Evolutionary conservation across 2,888 invertebrate genomes (phyloP).

Genomic region (Nephrotoma flavescens): DNA sequence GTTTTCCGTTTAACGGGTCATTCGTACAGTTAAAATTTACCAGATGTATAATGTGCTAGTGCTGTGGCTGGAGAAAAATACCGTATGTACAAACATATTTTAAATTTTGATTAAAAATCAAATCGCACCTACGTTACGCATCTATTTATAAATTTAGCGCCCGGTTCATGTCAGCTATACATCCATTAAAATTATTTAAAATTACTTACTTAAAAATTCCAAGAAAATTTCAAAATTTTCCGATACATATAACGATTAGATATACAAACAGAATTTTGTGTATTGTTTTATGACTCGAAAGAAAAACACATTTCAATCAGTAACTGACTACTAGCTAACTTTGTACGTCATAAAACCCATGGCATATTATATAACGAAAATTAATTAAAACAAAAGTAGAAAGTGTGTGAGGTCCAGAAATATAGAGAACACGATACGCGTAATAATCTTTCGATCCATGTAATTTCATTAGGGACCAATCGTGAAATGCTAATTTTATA

Average conservation of each 20-base stretch:
- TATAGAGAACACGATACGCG: background rate
- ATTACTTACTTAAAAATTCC: background rate
- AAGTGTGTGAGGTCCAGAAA: background rate
- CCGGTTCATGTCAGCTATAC: background rate
- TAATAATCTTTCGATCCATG: background rate
- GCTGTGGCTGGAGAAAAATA: no score
- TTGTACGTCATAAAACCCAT: background rate
- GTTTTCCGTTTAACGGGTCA: no score
- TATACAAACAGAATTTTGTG: background rate
- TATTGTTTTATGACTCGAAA: background rate
- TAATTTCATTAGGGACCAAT: background rate
- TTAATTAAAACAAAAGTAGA: background rate
- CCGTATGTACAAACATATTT: no score
- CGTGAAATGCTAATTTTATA: background rate
- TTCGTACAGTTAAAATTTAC: no score
- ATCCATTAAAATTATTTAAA: background rate
- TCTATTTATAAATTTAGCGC: background rate
- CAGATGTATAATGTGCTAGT: no score
- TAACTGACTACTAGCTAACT: background rate
- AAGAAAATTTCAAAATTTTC: background rate
- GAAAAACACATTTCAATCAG: background rate
- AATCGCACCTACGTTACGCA: background rate
- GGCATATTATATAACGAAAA: background rate
- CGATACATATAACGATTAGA: background rate
- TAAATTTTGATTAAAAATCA: no score